Evolutionary conservation across 2,888 invertebrate species (phyloP).

Genomic region (Idaea aversata): DNA sequence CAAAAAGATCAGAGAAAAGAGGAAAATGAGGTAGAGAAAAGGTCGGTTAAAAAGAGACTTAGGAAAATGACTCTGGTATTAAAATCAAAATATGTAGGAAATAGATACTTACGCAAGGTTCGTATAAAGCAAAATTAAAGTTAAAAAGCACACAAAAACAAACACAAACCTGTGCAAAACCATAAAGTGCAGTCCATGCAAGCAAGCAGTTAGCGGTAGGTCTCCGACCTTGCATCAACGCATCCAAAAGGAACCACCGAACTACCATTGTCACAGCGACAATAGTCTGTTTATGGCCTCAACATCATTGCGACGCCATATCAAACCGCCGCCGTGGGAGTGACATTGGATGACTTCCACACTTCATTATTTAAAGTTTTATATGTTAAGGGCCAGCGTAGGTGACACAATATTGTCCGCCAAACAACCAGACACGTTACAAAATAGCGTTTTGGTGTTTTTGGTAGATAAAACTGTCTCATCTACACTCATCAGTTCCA

Average conservation of each 20-base stretch:
- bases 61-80: no score
- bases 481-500: neutral
- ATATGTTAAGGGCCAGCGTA: conserved; percentile 1
- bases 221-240: conserved; percentile 39
- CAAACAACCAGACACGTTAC: neutral
- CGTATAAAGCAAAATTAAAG: neutral
- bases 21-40: no score
- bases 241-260: conserved; percentile 40
- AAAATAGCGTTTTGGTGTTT: neutral
- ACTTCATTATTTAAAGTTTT: conserved; percentile 20
- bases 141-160: conserved; percentile 11
- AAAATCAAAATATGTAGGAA: no score
- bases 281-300: conserved; percentile 39
- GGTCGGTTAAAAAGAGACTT: no score
- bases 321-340: conserved; percentile 63
- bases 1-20: no score
- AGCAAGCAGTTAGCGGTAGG: conserved; percentile 27
- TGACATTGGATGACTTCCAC: conserved; percentile 54
- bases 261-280: conserved; percentile 43
- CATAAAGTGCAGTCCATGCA: conserved; percentile 14
- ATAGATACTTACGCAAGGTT: neutral
- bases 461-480: neutral
- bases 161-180: conserved; percentile 25
- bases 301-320: conserved; percentile 40
- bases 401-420: conserved; percentile 4